A percentile compares a stretch with the other conserved stretches of the same genome.
phyloP scores from a whole-genome alignment of 2,797 vertebrate species.

The Hylomyscus alleni region DNA sequence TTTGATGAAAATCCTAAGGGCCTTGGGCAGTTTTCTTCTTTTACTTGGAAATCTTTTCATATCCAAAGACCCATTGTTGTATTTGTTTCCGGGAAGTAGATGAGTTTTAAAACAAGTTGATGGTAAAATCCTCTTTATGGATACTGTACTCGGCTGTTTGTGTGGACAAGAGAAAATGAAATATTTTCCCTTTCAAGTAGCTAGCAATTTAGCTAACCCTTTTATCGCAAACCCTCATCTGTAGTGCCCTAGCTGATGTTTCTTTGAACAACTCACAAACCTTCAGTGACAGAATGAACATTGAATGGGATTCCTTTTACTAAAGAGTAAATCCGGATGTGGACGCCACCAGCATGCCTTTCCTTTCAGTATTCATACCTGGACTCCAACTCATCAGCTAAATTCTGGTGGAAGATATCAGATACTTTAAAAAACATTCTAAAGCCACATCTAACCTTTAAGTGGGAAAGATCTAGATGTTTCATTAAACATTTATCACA shows the following conservation, averaged over 20 bases:
- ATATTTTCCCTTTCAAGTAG: not conserved
- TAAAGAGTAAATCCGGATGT: not conserved
- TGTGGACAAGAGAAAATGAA: not conserved
- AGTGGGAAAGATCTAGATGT: constrained; percentile 62
- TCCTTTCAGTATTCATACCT: constrained; percentile 46
- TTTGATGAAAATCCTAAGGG: not conserved
- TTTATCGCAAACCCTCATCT: not conserved
- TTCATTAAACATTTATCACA: constrained; percentile 79
- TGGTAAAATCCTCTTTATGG: not conserved
- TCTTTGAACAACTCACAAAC: not conserved
- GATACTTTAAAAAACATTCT: constrained; percentile 70
- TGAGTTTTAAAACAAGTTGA: constrained; percentile 29
- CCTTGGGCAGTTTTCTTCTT: constrained; percentile 1
- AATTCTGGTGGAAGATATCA: constrained; percentile 68
- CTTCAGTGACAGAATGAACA: not conserved
- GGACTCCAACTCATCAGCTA: constrained; percentile 2
- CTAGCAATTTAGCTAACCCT: constrained; percentile 7
- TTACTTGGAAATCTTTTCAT: constrained; percentile 38
- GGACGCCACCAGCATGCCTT: not conserved
- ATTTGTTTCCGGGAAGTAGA: constrained; percentile 33
- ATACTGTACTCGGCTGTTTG: not conserved
- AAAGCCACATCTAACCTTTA: constrained; percentile 60
- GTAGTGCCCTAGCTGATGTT: fast-evolving
- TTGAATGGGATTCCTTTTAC: not conserved
- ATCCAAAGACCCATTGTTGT: constrained; percentile 3